These are phyloP conservation scores for Lasioglossum leucozonium DNA, from an alignment of 2,888 invertebrate species.

Conservation along the genomic window DNA sequence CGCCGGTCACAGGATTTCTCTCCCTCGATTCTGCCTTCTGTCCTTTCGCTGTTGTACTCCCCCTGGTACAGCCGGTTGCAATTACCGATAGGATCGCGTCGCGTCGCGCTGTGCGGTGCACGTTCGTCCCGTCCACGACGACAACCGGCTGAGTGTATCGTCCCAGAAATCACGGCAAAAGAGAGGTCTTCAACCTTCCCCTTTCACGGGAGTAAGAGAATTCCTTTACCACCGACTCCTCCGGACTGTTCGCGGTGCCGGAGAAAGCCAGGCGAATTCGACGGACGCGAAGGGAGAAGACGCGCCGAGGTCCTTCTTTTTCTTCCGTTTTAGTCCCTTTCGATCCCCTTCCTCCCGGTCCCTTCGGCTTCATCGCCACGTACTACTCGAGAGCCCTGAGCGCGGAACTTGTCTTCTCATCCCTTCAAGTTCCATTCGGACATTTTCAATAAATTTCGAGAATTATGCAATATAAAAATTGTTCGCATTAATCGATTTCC, in stretches of 20 bases:
- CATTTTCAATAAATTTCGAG: neutral
- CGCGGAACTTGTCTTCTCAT: neutral
- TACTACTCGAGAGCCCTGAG: neutral
- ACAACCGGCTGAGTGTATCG: conserved; percentile 67
- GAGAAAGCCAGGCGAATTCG: conserved; percentile 29
- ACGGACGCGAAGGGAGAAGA: neutral
- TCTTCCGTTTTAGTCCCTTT: neutral
- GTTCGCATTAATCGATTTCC: too few species aligned
- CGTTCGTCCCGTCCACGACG: conserved; percentile 64
- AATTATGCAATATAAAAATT: neutral
- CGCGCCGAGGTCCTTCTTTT: neutral
- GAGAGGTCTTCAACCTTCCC: conserved; percentile 45
- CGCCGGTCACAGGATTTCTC: conserved; percentile 4
- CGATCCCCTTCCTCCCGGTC: neutral
- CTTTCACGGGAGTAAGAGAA: conserved; percentile 51
- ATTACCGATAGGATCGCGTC: conserved; percentile 74
- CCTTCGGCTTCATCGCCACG: neutral
- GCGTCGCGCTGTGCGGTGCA: conserved; percentile 68
- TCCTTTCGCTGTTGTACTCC: conserved; percentile 31
- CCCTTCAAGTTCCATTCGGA: neutral
- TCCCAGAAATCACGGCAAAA: conserved; percentile 66
- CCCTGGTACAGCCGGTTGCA: conserved; percentile 60
- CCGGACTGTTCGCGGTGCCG: conserved; percentile 2
- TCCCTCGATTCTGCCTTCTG: neutral
- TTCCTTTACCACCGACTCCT: conserved; percentile 27